Conservation (phyloP, 1,140 invertebrate genomes). For the Episyrphus balteatus region DNA sequence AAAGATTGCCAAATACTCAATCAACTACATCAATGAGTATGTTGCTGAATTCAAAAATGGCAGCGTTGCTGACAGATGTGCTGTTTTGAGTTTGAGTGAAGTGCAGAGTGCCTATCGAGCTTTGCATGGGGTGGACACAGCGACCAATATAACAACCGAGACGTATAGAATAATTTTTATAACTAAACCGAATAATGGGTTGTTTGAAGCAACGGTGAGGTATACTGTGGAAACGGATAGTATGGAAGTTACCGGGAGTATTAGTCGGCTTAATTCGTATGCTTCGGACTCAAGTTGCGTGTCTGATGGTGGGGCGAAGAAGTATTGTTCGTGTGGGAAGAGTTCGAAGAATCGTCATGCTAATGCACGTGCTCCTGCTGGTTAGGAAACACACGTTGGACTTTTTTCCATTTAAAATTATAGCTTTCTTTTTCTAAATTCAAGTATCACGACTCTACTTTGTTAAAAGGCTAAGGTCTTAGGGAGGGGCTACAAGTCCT, state of each 20-base stretch:
- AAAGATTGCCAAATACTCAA: slow-evolving; percentile 38
- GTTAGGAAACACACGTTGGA: no score
- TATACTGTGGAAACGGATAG: slow-evolving; percentile 24
- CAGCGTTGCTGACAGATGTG: slow-evolving; percentile 17
- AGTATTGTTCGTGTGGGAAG: slow-evolving; percentile 42
- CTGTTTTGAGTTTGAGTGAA: slow-evolving; percentile 9
- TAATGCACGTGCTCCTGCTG: no score
- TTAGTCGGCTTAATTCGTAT: slow-evolving; percentile 53
- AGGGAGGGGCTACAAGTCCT: no score
- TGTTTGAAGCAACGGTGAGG: slow-evolving; percentile 48
- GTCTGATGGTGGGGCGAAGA: slow-evolving; percentile 39
- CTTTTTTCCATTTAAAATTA: no score
- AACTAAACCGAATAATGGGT: slow-evolving; percentile 42
- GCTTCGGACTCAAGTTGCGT: slow-evolving; percentile 42
- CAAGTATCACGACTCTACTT: no score
- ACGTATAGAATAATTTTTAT: slow-evolving; percentile 38
- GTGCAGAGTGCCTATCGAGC: slow-evolving; percentile 19
- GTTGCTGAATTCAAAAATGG: slow-evolving; percentile 22
- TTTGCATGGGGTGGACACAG: slow-evolving; percentile 6
- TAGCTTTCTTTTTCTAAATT: no score
- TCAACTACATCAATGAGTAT: slow-evolving; percentile 37
- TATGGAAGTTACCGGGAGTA: slow-evolving; percentile 30
- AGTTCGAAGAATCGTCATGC: no score
- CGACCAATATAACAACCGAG: slow-evolving; percentile 2
- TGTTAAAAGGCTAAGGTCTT: no score